A percentile compares a stretch with the other conserved stretches of the same genome.
These are phyloP conservation scores for Crypturellus undulatus DNA, from an alignment of 2,113 vertebrate species.

Conservation along the genomic window DNA sequence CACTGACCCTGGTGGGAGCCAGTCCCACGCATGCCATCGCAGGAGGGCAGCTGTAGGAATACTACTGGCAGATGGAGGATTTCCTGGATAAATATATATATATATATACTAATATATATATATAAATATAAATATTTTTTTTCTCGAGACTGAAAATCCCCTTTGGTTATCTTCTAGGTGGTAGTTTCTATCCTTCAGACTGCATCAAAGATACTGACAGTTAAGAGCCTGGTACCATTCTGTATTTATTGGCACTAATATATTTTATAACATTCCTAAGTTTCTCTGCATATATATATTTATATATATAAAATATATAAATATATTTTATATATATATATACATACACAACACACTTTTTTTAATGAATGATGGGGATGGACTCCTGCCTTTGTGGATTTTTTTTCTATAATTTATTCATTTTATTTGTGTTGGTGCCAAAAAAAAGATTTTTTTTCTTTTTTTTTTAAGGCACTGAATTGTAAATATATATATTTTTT, in stretches of 20 bases:
- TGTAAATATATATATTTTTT: constrained; percentile 75
- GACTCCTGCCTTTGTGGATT: constrained; percentile 79
- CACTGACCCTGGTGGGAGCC: not conserved
- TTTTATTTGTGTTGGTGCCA: constrained; percentile 70
- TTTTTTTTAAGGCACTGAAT: constrained; percentile 72
- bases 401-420: constrained; percentile 79
- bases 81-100: constrained; percentile 36
- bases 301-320: no score
- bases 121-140: not conserved
- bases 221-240: constrained; percentile 62
- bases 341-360: constrained; percentile 47
- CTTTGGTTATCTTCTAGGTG: constrained; percentile 35
- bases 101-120: not conserved
- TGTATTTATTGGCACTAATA: constrained; percentile 76
- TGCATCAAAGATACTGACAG: constrained; percentile 41
- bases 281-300: constrained; percentile 80
- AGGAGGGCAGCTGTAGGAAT: constrained; percentile 48
- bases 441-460: constrained; percentile 48
- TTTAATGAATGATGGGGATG: constrained; percentile 65
- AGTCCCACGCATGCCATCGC: not conserved
- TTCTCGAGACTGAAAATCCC: constrained; percentile 23
- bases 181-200: constrained; percentile 32
- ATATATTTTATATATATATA: constrained; percentile 72
- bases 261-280: constrained; percentile 79
- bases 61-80: constrained; percentile 71